A percentile compares a stretch with the other conserved stretches of the same genome.
These are phyloP conservation scores for Tiphia femorata DNA, from an alignment of 2,888 invertebrate species.

Conservation along the genomic window DNA sequence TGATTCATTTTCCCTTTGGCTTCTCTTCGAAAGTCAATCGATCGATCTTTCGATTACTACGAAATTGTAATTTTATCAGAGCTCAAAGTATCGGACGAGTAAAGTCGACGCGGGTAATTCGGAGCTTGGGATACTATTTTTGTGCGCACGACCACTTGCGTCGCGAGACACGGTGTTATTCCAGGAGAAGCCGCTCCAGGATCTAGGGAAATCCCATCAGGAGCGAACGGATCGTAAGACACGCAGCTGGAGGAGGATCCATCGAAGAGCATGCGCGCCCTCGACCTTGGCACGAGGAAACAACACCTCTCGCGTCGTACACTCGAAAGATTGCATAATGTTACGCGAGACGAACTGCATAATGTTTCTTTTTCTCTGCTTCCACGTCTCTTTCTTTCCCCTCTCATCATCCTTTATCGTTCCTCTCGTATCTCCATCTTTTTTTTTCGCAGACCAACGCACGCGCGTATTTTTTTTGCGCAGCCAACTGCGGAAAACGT, in stretches of 20 bases:
- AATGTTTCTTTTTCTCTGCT: slow-evolving; percentile 8
- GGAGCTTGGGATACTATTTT: no score
- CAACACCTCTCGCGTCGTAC: slow-evolving; percentile 22
- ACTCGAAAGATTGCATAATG: slow-evolving; percentile 47
- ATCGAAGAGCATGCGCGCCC: slow-evolving; percentile 20
- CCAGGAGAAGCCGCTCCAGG: no score
- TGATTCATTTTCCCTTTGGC: no score
- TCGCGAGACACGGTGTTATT: no score
- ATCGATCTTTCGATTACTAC: no score
- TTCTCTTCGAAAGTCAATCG: no score
- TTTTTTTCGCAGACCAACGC: not conserved
- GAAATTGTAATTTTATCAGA: no score
- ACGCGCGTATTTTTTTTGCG: not conserved
- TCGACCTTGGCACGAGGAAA: slow-evolving; percentile 33
- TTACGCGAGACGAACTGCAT: slow-evolving; percentile 32
- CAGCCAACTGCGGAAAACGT: no score
- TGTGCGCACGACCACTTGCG: no score
- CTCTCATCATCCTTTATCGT: not conserved
- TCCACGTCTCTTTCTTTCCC: not conserved
- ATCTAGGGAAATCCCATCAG: slow-evolving; percentile 15
- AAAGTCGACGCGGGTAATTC: no score
- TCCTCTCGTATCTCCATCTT: not conserved
- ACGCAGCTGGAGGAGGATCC: no score
- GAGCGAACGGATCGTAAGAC: not conserved
- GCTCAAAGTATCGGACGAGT: no score